A percentile compares a stretch with the other conserved stretches of the same genome.
These are phyloP conservation scores for Isoperla grammatica DNA, from an alignment of 2,888 invertebrate genomes.

Conservation along the genomic window DNA sequence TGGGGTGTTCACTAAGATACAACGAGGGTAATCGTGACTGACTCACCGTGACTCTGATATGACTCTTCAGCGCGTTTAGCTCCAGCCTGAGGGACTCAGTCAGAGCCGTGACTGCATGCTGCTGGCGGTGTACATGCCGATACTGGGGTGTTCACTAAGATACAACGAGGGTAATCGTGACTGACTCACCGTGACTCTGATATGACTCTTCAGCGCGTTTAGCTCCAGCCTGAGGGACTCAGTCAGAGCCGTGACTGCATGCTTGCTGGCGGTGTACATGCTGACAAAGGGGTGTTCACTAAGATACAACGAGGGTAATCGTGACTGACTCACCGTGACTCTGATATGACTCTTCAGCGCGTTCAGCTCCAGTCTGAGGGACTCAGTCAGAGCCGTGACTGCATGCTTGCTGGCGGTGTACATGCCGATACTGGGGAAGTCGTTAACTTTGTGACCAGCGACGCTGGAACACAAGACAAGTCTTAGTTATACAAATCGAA, in stretches of 20 bases:
- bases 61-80: slow-evolving; percentile 34
- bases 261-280: too few relatives aligned
- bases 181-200: too few relatives aligned
- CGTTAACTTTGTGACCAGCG: slow-evolving; percentile 34
- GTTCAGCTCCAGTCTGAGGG: slow-evolving; percentile 36
- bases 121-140: slow-evolving; percentile 50
- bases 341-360: slow-evolving; percentile 37
- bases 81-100: slow-evolving; percentile 40
- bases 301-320: not conserved
- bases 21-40: not conserved
- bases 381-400: slow-evolving; percentile 48
- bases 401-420: slow-evolving; percentile 53
- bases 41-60: slow-evolving; percentile 41
- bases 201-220: too few relatives aligned
- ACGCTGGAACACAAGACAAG: too few relatives aligned
- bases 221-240: too few relatives aligned
- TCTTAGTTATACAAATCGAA: too few relatives aligned
- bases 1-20: not conserved
- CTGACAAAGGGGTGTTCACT: too few relatives aligned
- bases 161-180: too few relatives aligned
- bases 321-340: too few relatives aligned
- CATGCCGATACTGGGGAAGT: slow-evolving; percentile 39
- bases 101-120: slow-evolving; percentile 51
- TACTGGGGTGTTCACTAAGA: not conserved
- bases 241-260: too few relatives aligned